A percentile compares a stretch with the other conserved stretches of the same genome.
phyloP scores from a whole-genome alignment of 2,797 vertebrate genomes.

The Phalanger gymnotis region DNA sequence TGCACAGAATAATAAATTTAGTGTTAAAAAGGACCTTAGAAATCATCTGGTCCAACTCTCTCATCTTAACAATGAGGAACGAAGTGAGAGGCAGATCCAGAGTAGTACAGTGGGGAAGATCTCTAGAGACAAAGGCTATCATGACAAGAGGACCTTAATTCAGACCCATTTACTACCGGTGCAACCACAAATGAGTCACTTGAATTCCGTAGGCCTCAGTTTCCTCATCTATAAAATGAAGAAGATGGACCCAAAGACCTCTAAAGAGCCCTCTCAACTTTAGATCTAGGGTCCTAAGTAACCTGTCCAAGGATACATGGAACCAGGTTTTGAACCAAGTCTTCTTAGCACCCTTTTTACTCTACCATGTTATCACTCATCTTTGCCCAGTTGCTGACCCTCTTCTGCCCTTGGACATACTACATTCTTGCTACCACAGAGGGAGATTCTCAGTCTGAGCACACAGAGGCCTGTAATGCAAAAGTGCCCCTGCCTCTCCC shows the following conservation, averaged over 20 bases:
- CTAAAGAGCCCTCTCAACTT: not conserved
- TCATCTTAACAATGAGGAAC: not conserved
- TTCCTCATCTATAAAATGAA: not conserved
- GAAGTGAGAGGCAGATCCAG: not conserved
- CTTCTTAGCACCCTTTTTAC: not conserved
- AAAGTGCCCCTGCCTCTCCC: not conserved
- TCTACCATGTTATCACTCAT: not conserved
- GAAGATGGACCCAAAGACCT: not conserved
- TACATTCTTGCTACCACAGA: constrained; percentile 3
- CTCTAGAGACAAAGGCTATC: not conserved
- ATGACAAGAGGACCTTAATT: not conserved
- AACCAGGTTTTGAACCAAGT: not conserved
- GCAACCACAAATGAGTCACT: not conserved
- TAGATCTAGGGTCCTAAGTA: not conserved
- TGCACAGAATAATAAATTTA: not conserved
- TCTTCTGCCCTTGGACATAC: not conserved
- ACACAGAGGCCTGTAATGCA: not conserved
- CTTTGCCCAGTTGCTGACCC: not conserved
- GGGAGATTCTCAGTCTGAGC: not conserved
- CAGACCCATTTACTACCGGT: not conserved
- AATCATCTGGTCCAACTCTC: not conserved
- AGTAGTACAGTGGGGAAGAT: not conserved
- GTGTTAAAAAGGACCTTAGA: not conserved
- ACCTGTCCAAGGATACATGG: not conserved
- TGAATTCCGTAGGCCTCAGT: not conserved